Evolutionary conservation across 2,113 vertebrate species (phyloP).

Genomic region (Gallinago jamesoni): DNA sequence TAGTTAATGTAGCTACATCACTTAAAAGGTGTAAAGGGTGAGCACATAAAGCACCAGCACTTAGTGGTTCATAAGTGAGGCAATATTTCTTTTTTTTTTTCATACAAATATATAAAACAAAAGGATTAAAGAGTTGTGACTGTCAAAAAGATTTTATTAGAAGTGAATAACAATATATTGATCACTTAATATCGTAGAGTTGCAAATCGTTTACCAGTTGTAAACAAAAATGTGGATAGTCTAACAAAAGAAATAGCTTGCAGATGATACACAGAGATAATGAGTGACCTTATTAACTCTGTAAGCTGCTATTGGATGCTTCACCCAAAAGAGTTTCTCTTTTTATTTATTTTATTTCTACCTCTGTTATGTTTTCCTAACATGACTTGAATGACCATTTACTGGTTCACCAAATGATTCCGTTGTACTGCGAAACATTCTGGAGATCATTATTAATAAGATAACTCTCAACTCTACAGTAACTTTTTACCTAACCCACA

Average conservation of each 20-base stretch:
- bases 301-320: neutral
- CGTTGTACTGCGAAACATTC: neutral
- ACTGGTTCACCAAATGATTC: neutral
- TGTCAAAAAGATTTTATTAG: neutral
- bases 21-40: neutral
- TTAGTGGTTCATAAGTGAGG: neutral
- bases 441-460: neutral
- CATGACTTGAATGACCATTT: neutral
- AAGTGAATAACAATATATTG: neutral
- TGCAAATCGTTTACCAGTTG: neutral
- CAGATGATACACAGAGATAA: neutral
- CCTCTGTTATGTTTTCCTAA: neutral
- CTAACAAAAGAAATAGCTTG: neutral
- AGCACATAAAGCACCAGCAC: neutral
- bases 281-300: neutral
- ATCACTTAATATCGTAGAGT: neutral
- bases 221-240: neutral
- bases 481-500: slow-evolving; percentile 8
- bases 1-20: neutral
- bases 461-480: neutral
- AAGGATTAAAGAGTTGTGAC: neutral
- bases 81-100: neutral
- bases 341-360: neutral
- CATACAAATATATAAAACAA: neutral
- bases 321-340: neutral